Evolutionary conservation across 2,888 invertebrate genomes (phyloP).

Genomic region (Pseudolycoriella hygida): DNA sequence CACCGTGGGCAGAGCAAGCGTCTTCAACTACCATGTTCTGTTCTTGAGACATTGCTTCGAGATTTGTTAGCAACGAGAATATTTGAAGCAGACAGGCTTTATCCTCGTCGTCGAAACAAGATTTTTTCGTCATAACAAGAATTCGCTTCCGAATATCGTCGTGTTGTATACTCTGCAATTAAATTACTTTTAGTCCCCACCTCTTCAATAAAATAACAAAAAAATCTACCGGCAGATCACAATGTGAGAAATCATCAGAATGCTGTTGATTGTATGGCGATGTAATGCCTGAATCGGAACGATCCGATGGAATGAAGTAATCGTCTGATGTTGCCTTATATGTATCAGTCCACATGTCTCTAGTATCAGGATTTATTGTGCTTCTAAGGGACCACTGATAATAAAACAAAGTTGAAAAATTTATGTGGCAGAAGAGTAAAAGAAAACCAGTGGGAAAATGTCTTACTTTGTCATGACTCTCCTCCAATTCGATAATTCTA

Average conservation of each 20-base stretch:
- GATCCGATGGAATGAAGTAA: slow-evolving; percentile 12
- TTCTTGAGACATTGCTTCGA: slow-evolving; percentile 32
- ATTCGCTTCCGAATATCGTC: slow-evolving; percentile 21
- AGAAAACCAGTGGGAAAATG: not conserved
- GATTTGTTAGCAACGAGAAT: slow-evolving; percentile 39
- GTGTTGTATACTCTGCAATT: slow-evolving; percentile 13
- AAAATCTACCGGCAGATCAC: slow-evolving; percentile 17
- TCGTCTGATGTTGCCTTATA: slow-evolving; percentile 11
- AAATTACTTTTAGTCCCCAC: too few species aligned
- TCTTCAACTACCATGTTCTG: slow-evolving; percentile 13
- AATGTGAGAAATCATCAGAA: slow-evolving; percentile 9
- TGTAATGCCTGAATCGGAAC: slow-evolving; percentile 18
- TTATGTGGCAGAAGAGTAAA: not conserved
- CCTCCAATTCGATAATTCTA: slow-evolving; percentile 57
- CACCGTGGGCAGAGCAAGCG: slow-evolving; percentile 11
- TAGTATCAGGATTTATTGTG: slow-evolving; percentile 13
- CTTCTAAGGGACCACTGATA: not conserved
- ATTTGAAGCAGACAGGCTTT: slow-evolving; percentile 44
- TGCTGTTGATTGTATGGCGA: slow-evolving; percentile 18
- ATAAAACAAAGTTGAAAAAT: not conserved
- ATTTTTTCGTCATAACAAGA: slow-evolving; percentile 18
- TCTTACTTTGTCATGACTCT: slow-evolving; percentile 35
- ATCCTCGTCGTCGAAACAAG: slow-evolving; percentile 31
- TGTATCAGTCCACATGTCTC: slow-evolving; percentile 20
- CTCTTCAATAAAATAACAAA: slow-evolving; percentile 10